These are phyloP conservation scores for Stegodyphus dumicola DNA, from an alignment of 1,140 invertebrate genomes.

Conservation along the genomic window DNA sequence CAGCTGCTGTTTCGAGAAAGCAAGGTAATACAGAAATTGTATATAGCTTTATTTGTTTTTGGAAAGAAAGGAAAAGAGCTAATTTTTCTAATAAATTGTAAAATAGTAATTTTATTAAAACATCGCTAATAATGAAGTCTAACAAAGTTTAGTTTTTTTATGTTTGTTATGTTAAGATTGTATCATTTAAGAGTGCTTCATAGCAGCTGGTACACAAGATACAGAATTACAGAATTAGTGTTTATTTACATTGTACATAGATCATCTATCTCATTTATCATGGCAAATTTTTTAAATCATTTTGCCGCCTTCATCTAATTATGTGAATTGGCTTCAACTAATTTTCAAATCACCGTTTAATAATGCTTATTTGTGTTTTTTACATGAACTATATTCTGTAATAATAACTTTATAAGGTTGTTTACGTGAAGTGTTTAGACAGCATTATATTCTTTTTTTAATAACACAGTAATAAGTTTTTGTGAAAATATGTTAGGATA, in stretches of 20 bases:
- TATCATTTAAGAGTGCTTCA: background rate
- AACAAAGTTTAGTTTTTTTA: background rate
- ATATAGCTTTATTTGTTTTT: background rate
- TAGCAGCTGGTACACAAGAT: constrained; percentile 27
- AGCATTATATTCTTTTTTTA: constrained; percentile 32
- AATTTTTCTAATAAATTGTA: background rate
- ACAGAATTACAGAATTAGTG: constrained; percentile 23
- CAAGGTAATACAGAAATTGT: background rate
- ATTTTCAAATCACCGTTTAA: constrained; percentile 43
- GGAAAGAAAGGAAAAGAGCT: background rate
- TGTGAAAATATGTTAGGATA: background rate
- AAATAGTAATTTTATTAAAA: background rate
- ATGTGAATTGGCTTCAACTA: constrained; percentile 39
- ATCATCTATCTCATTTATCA: constrained; percentile 48
- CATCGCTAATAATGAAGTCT: background rate
- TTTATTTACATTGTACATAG: constrained; percentile 45
- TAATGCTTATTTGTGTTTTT: constrained; percentile 27
- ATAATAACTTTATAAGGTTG: constrained; percentile 53
- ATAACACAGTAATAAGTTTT: constrained; percentile 16
- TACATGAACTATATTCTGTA: constrained; percentile 53
- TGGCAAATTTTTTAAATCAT: constrained; percentile 5
- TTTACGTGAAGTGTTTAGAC: constrained; percentile 46
- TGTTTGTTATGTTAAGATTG: background rate
- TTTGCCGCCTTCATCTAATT: background rate
- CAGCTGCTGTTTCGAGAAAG: constrained; percentile 5